Evolutionary conservation across 2,113 vertebrate genomes (phyloP), one percentile per base, ranked within the genome.

Genomic region (Setophaga kirtlandii): DNA sequence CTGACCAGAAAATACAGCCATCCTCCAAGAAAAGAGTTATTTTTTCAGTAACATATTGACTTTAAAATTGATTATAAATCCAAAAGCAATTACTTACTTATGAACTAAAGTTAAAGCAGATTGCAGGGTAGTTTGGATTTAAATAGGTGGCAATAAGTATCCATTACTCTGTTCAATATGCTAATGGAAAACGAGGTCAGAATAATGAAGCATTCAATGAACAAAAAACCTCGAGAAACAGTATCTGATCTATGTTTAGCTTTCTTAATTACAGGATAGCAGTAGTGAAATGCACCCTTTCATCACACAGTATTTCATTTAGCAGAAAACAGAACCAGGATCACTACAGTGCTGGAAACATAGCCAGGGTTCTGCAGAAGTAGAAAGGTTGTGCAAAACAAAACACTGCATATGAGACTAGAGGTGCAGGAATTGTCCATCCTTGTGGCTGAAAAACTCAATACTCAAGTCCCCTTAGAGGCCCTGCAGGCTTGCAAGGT

Each of bases 41-140:
- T 83, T 83, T 95, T 86, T 50, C 88, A 83, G 56, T 93, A 95
- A 53, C 22, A 47, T 60, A 90, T 81, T 88, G 88, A 90, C 55
- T 77, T 65, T 7, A 77, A 58, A 90, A 94, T 95, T 90, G 71
- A 93, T 94, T 90, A 60, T 64, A 83, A 94, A 91, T 92, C 60
- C 42, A 56, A 30, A 92, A 74, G 68, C 79, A 93, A 93, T 93
- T 79, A 70, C 35, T 80, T 77, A 78, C 52, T 87, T 91, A 64
- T 52, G 28, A 86, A 80, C 50, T 83, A n/a, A 46, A 79, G 53
- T 83, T 88, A 80, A 93, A 94, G 85, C 71, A 79, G 75, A 80
- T 79, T 88, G 79, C 79, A 85, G 1, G 46, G 67, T 73, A 79
- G 67, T 95, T 93, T 76, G 50, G n/a, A 42, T 93, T 94, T 94